Conservation (phyloP, 2,888 invertebrate genomes). For the Xanthia icteritia region DNA sequence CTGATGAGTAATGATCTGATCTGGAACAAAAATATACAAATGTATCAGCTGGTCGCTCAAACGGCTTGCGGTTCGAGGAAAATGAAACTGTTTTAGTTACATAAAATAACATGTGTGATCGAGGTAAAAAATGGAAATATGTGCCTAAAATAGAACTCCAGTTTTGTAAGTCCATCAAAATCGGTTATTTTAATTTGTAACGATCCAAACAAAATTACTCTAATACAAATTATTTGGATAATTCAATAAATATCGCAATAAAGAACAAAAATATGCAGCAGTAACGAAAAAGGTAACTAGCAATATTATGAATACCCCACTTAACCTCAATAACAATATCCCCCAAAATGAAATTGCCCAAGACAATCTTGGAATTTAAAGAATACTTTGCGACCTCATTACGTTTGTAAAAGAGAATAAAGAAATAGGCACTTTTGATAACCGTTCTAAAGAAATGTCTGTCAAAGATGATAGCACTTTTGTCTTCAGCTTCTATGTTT, state of each 20-base stretch:
- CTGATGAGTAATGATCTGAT: conserved; percentile 4
- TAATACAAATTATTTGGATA: too few relatives aligned
- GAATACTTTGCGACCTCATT: conserved; percentile 42
- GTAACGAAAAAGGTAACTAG: conserved; percentile 24
- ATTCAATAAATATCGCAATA: conserved; percentile 11
- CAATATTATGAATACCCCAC: conserved; percentile 30
- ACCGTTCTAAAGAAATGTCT: conserved; percentile 43
- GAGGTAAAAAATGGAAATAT: too few relatives aligned
- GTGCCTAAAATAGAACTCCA: background rate
- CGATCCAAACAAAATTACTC: background rate
- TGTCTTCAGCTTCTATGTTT: conserved; percentile 39
- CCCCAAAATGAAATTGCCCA: conserved; percentile 39
- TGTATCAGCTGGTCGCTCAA: background rate
- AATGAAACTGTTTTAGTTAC: background rate
- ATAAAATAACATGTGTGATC: conserved; percentile 14
- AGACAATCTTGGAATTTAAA: conserved; percentile 37
- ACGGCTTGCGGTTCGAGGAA: conserved; percentile 1
- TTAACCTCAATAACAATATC: conserved; percentile 32
- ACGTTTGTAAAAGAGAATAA: conserved; percentile 30
- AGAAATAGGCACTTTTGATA: conserved; percentile 30
- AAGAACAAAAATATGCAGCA: background rate
- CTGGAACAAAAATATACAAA: conserved; percentile 31
- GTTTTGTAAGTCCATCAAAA: background rate
- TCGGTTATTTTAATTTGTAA: background rate
- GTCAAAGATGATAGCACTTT: conserved; percentile 50